These are phyloP conservation scores for Cephus rjabovi DNA, from an alignment of 2,888 invertebrate genomes.

Conservation along the genomic window DNA sequence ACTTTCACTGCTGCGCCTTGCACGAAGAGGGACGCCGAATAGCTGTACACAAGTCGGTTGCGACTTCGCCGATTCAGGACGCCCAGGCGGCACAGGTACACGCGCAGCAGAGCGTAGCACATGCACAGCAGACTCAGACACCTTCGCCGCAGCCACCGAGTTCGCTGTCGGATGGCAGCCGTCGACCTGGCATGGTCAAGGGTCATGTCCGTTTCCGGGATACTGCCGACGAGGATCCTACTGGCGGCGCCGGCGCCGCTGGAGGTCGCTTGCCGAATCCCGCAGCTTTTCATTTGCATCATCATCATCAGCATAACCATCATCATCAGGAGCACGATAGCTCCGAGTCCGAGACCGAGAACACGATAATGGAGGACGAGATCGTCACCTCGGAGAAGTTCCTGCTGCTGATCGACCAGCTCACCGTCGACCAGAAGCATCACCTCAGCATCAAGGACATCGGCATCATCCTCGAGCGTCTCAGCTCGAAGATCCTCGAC, in stretches of 20 bases:
- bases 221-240: slow-evolving; percentile 73
- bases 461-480: slow-evolving; percentile 91
- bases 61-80: slow-evolving; percentile 93
- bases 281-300: slow-evolving; percentile 46
- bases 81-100: slow-evolving; percentile 70
- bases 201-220: slow-evolving; percentile 90
- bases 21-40: slow-evolving; percentile 94
- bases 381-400: slow-evolving; percentile 91
- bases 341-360: slow-evolving; percentile 93
- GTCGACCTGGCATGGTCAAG: slow-evolving; percentile 72
- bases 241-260: slow-evolving; percentile 62
- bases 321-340: slow-evolving; percentile 79
- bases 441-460: slow-evolving; percentile 95
- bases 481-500: slow-evolving; percentile 93
- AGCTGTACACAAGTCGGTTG: slow-evolving; percentile 91
- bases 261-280: slow-evolving; percentile 37
- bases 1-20: slow-evolving; percentile 94
- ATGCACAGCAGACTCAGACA: slow-evolving; percentile 64
- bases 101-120: slow-evolving; percentile 55
- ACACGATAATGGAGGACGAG: slow-evolving; percentile 93
- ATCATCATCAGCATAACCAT: slow-evolving; percentile 33
- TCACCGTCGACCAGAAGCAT: slow-evolving; percentile 91
- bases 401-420: slow-evolving; percentile 91
- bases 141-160: slow-evolving; percentile 74
- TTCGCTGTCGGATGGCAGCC: slow-evolving; percentile 64